Evolutionary conservation across 2,797 vertebrate species (phyloP), one percentile per base, ranked within the genome.

Genomic region (Silurus lanzhouensis): DNA sequence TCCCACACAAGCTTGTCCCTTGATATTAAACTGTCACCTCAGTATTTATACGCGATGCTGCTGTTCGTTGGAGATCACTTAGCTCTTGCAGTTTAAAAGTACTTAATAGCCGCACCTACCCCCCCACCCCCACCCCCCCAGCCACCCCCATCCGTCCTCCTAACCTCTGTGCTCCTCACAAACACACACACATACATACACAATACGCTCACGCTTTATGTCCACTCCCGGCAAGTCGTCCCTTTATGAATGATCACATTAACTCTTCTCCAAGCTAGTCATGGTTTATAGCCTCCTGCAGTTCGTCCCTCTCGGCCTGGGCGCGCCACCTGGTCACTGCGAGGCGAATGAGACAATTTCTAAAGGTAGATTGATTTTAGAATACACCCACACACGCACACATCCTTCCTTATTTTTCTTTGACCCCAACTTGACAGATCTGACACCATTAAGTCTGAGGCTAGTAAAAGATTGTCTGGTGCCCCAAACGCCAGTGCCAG

Each of bases 21-120:
- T 95, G 96, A 97, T 96, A 97, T 98, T 97, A 98, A 99, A 96
- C 95, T 98, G 98, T 99, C 97, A 97, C 91, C 92, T 89, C 93
- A 95, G 95, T 98, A 99, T 99, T 99, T 98, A 98, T 97, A 96
- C 93, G 94, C 20, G 19, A 77, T 71, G 92, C 87, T 93, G 92
- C 93, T 93, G 92, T 93, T 94, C 93, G 92, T 94, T 38, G 92
- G 92, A 94, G 94, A 96, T 95, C 94, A 95, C 95, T 96, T 95
- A 95, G 93, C 94, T 94, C 93, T 94, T 91, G 94, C 94, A 92
- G 94, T 96, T 97, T 96, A 95, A 95, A 96, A 95, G 95, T 96
- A 96, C 93, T 96, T 97, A 97, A 97, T 96, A 96, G 95, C 95
- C 93, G 92, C 88, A 87, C 81, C 82, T 86, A 81, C 88, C 87